Base-by-base conservation (phyloP, 2,888 invertebrate genomes). In the Oscheius sp. region DNA sequence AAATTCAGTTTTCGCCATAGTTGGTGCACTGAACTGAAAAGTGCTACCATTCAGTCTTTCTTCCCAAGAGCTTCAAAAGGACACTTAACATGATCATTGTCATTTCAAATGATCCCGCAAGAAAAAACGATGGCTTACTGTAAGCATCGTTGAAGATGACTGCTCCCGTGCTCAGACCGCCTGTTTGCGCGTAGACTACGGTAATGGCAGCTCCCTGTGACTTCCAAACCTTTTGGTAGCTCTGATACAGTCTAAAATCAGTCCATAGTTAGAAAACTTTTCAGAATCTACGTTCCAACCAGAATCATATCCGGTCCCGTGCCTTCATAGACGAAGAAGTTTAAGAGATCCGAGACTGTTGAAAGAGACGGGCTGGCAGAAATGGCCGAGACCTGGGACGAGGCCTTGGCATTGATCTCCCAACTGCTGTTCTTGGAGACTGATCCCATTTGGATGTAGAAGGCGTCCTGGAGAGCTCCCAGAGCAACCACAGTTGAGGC, bases 261-360 rank as follows among this genome's bases (percentile, higher is more conserved):
- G 3, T 53, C 13, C 1, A 9, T 11, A 4, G 29, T 7, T 21
- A 13, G 13, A 53, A 53, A 53, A 53, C n/a, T 21, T 53, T 13
- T 2, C 7, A 53, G 11, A 21, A 3, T 11, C 11, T 29, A 53
- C 53, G 53, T 7, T 53, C 53, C 53, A 53, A 53, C 29, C 2
- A 53, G 53, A 2, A 53, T 0, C 29, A 21, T 53, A 29, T 13
- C 10, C 11, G 13, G 13, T 29, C 53, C 53, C 2, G 53, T 53
- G 13, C 53, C 53, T 21, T 53, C 53, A 11, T 53, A 53, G 53
- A 53, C 53, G 53, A 53, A 53, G 11, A 21, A 53, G 29, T 53
- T 53, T 29, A 53, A 11, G 29, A 53, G 53, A 53, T 53, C 29
- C 10, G 53, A 9, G 1, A 4, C 29, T 11, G 53, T 13, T 4